Conservation (phyloP, 2,797 vertebrate genomes). For the Thripadectes ignobilis region DNA sequence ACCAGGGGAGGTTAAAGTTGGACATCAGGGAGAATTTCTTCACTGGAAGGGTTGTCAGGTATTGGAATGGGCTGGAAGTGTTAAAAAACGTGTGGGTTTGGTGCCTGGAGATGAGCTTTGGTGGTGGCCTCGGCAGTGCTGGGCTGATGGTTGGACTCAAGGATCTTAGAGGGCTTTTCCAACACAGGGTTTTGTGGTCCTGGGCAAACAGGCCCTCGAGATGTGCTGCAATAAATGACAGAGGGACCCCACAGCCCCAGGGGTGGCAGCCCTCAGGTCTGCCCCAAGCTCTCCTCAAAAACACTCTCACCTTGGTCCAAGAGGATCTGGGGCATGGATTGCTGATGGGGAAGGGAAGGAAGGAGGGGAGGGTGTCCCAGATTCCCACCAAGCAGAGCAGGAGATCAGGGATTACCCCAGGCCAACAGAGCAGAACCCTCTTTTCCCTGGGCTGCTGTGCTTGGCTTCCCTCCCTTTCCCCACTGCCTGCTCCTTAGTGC, state of each 20-base stretch:
- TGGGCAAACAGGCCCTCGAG: background rate
- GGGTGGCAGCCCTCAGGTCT: background rate
- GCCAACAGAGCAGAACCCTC: background rate
- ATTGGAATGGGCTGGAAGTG: background rate
- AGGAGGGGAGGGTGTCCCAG: background rate
- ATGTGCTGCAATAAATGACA: background rate
- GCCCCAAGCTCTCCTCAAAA: background rate
- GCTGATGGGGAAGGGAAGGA: background rate
- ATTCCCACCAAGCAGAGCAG: background rate
- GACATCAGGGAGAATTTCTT: background rate
- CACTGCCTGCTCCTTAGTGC: background rate
- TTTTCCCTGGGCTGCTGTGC: background rate
- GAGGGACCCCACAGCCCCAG: background rate
- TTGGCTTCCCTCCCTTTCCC: background rate
- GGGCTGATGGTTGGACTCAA: background rate
- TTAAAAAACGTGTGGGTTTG: background rate
- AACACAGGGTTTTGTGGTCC: background rate
- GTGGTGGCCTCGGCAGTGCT: background rate
- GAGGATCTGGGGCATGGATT: background rate
- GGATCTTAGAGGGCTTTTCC: background rate
- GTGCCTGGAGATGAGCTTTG: background rate
- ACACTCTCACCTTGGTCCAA: background rate
- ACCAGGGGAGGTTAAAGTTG: background rate
- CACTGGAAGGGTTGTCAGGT: background rate
- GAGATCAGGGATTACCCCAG: fast-evolving